Conservation (phyloP, 1,140 invertebrate species). For the Holotrichia oblita region DNA sequence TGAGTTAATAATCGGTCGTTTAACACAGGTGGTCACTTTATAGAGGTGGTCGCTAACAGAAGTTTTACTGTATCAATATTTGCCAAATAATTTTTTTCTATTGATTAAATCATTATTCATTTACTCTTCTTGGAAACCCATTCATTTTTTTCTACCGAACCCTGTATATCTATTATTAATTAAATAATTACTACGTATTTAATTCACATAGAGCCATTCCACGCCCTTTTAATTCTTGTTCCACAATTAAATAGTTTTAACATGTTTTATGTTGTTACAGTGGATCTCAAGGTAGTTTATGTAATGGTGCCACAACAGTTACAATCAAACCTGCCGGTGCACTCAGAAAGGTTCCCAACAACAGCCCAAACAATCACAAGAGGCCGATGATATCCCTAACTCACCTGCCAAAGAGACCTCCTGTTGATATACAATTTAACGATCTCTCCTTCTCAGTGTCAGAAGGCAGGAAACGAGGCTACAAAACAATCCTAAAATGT, state of each 20-base stretch:
- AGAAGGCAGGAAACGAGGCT: conserved; percentile 80
- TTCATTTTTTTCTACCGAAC: too few species aligned
- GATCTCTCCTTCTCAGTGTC: conserved; percentile 87
- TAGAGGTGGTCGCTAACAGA: too few species aligned
- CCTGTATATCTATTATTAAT: too few species aligned
- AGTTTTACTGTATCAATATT: too few species aligned
- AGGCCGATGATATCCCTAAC: conserved; percentile 68
- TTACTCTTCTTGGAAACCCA: too few species aligned
- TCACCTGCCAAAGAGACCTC: conserved; percentile 81
- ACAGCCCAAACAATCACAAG: conserved; percentile 66
- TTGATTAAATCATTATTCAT: too few species aligned
- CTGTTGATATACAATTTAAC: conserved; percentile 88
- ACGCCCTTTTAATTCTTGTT: too few species aligned
- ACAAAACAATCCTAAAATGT: conserved; percentile 84
- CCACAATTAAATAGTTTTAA: background rate
- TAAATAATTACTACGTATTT: too few species aligned
- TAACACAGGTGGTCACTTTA: too few species aligned
- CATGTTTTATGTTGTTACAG: conserved; percentile 62
- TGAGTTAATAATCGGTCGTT: too few species aligned
- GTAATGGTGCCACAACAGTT: conserved; percentile 70
- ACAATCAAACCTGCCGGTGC: conserved; percentile 63
- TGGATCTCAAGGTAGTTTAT: conserved; percentile 73
- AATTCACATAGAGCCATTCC: too few species aligned
- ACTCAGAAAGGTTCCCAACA: conserved; percentile 74
- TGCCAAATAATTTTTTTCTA: too few species aligned